Conservation (phyloP, 2,888 invertebrate genomes). For the Drosophila heteroneura region DNA sequence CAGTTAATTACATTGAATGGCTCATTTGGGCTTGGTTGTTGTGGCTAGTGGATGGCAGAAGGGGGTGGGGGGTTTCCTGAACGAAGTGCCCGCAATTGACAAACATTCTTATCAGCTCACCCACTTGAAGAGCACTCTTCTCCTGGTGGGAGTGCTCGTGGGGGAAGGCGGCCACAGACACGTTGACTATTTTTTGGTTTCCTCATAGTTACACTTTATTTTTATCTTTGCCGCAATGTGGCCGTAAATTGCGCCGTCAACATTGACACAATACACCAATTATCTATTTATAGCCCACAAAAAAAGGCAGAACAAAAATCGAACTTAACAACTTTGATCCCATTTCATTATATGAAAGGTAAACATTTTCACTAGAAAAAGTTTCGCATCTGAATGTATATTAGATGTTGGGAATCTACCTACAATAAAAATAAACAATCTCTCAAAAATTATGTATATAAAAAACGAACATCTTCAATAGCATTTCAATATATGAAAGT, state of each 20-base stretch:
- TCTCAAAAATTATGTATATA: background rate
- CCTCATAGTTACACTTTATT: conserved; percentile 39
- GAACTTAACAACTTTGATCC: background rate
- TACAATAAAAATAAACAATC: background rate
- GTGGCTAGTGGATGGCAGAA: background rate
- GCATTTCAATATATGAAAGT: background rate
- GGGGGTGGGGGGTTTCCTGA: background rate
- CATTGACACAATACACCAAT: conserved; percentile 57
- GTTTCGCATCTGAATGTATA: background rate
- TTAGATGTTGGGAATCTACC: background rate
- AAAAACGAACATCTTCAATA: no score
- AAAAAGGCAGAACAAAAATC: background rate
- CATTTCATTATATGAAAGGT: background rate
- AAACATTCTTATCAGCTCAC: conserved; percentile 65
- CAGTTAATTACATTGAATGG: conserved; percentile 69
- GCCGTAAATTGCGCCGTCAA: conserved; percentile 63
- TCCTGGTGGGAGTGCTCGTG: background rate
- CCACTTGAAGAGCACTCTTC: conserved; percentile 27
- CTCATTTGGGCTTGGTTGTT: conserved; percentile 7
- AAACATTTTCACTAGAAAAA: background rate
- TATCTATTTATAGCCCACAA: conserved; percentile 43
- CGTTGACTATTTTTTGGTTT: conserved; percentile 4
- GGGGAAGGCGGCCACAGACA: background rate
- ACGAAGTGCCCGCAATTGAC: conserved; percentile 44
- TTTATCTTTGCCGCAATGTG: conserved; percentile 70